phyloP scores from a whole-genome alignment of 1,140 invertebrate species.

The Bombus impatiens region DNA sequence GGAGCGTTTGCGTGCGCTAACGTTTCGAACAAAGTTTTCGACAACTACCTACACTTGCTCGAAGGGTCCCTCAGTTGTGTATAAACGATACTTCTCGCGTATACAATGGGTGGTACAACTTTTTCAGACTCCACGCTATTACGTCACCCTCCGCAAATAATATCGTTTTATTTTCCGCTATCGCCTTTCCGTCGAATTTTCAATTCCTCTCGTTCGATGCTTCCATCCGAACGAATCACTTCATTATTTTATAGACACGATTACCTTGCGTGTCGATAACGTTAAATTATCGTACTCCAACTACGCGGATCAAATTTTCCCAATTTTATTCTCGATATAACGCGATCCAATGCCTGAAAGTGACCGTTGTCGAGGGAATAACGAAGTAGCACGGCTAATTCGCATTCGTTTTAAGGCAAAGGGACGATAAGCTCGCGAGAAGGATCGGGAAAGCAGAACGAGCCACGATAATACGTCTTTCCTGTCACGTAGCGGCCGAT shows the following conservation, averaged over 20 bases:
- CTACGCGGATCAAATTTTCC: no score
- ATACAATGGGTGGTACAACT: no score
- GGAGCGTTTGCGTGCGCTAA: not conserved
- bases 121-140: no score
- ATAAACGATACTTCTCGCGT: not conserved
- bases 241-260: no score
- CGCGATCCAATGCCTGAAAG: not conserved
- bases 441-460: conserved; percentile 70
- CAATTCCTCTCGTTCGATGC: not conserved
- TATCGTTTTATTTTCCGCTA: not conserved
- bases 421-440: conserved; percentile 62
- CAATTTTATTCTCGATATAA: no score
- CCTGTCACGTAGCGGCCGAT: conserved; percentile 78
- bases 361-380: not conserved
- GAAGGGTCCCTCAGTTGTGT: not conserved
- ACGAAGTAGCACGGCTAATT: conserved; percentile 65
- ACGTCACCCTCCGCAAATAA: not conserved
- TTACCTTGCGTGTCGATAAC: no score
- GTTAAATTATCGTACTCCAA: fast-evolving
- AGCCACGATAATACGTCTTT: conserved; percentile 77
- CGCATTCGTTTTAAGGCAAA: conserved; percentile 64
- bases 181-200: not conserved
- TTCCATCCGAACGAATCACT: no score
- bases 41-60: not conserved
- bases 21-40: not conserved